Conservation (phyloP, 2,113 vertebrate genomes). For the Oostethus manadensis region DNA sequence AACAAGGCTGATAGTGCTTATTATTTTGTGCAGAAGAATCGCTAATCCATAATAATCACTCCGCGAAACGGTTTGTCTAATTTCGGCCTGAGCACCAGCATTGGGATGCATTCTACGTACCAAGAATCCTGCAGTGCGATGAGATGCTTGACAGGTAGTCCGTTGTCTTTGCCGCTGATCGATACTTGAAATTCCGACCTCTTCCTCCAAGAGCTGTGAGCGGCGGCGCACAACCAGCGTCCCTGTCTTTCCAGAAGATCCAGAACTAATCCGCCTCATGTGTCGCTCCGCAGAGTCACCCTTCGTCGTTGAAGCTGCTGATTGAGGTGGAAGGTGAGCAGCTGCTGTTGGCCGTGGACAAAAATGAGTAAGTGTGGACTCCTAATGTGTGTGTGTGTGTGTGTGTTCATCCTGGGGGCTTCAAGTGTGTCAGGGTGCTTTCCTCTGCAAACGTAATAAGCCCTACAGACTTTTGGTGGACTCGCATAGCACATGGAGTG, state of each 20-base stretch:
- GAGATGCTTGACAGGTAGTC: not conserved
- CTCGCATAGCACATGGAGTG: constrained; percentile 22
- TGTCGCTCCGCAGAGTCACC: constrained; percentile 6
- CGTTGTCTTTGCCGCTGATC: not conserved
- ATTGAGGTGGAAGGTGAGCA: constrained; percentile 6
- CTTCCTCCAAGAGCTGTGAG: not conserved
- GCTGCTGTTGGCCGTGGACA: constrained; percentile 3
- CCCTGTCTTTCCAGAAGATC: not conserved
- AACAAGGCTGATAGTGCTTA: too few relatives aligned
- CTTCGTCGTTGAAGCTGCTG: constrained; percentile 2
- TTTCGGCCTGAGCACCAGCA: too few relatives aligned
- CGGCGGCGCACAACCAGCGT: not conserved
- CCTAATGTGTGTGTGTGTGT: not conserved
- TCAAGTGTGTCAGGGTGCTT: too few relatives aligned
- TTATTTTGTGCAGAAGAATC: too few relatives aligned
- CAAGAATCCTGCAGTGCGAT: not conserved
- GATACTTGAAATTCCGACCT: not conserved
- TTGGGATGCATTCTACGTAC: not conserved
- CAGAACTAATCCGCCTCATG: too few relatives aligned
- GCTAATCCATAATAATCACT: too few relatives aligned
- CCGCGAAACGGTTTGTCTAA: too few relatives aligned
- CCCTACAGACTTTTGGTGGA: not conserved
- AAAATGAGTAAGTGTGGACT: constrained; percentile 4
- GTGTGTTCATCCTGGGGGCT: not conserved
- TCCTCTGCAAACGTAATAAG: too few relatives aligned